Evolutionary conservation across 1,140 invertebrate species (phyloP).

Genomic region (Neotoxoptera formosana): DNA sequence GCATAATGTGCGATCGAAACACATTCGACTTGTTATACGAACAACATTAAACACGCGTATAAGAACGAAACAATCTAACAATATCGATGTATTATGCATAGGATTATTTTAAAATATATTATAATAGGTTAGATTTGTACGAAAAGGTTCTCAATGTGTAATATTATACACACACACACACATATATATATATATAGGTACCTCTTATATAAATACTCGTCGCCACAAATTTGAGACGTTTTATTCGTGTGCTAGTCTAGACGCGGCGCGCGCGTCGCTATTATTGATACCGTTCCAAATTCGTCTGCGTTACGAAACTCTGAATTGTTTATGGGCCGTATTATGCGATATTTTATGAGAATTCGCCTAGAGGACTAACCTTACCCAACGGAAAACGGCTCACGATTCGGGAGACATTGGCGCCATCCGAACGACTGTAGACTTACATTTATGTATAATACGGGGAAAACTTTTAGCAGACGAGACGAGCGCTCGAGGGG

Average conservation of each 20-base stretch:
- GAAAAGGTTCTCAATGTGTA: not conserved
- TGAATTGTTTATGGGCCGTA: conserved; percentile 30
- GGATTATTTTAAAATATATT: not conserved
- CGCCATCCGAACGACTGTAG: conserved; percentile 44
- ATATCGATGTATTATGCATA: not conserved
- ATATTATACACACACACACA: not conserved
- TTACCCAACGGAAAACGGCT: conserved; percentile 52
- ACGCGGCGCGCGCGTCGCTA: not conserved
- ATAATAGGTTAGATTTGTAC: not conserved
- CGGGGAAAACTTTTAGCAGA: conserved; percentile 18
- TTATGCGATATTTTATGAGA: conserved; percentile 21
- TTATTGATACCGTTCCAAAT: conserved; percentile 54
- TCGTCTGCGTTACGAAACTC: conserved; percentile 15
- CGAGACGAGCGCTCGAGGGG: not conserved
- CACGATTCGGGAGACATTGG: conserved; percentile 18
- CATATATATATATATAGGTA: not conserved
- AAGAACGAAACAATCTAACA: not conserved
- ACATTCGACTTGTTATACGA: not conserved
- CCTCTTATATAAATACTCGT: not conserved
- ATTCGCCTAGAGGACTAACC: conserved; percentile 38
- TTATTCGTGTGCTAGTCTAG: conserved; percentile 10
- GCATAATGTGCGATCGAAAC: not conserved
- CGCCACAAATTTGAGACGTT: not conserved
- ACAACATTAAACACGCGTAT: not conserved
- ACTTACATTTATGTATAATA: conserved; percentile 37